Evolutionary conservation across 2,888 invertebrate genomes (phyloP).

Genomic region (Crematogaster levior): DNA sequence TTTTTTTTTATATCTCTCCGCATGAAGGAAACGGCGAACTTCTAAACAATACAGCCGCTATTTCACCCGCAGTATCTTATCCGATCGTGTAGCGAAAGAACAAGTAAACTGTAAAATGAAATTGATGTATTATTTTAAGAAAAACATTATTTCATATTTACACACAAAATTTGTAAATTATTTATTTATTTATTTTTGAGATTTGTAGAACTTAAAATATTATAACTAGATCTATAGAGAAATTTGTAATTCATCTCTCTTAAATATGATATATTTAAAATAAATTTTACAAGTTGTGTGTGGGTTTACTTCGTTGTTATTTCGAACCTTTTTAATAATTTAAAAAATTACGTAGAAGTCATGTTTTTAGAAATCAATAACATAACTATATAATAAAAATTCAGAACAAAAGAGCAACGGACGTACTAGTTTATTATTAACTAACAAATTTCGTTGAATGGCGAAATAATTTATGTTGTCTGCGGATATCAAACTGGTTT

Average conservation of each 20-base stretch:
- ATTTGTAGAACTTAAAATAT: neutral
- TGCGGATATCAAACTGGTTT: conserved; percentile 8
- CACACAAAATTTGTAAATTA: neutral
- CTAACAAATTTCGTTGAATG: conserved; percentile 1
- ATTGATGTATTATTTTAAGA: neutral
- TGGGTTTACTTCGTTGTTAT: neutral
- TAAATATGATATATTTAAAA: neutral
- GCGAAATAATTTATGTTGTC: neutral
- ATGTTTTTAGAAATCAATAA: neutral
- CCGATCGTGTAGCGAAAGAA: conserved; percentile 14
- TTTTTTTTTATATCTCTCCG: conserved; percentile 37
- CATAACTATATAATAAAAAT: neutral
- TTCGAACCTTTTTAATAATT: neutral
- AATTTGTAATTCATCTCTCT: neutral
- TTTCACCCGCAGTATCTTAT: conserved; percentile 25
- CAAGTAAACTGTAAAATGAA: conserved; percentile 22
- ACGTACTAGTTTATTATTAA: neutral
- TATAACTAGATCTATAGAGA: neutral
- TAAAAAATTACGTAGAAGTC: neutral
- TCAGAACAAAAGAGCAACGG: neutral
- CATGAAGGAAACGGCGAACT: conserved; percentile 24
- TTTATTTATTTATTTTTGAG: no score
- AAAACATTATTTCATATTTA: neutral
- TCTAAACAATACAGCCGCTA: conserved; percentile 36
- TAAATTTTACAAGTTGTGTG: neutral